Base-by-base conservation (phyloP, 2,888 invertebrate genomes). In the Gisinianus flammeolus region DNA sequence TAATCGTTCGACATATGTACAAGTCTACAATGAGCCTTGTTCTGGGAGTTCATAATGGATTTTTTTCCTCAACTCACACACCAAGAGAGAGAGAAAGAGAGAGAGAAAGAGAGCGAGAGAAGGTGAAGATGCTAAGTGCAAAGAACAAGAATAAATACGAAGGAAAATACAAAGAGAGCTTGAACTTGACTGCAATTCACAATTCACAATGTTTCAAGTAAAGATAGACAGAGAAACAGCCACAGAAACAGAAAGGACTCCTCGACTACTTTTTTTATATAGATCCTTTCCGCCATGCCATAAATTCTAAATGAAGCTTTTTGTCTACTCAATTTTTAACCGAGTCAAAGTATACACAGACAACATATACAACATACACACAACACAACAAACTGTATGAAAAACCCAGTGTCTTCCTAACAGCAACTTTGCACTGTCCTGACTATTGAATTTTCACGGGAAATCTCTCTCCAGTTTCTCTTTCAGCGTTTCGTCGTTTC, bases 321-420 rank as follows among this genome's bases (percentile, higher is more conserved):
- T 70, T 44, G 56, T 56, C 71, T 71, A 22, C 26, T 56, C 71
- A 71, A 52, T 70, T 44, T 54, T 70, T 31, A 16, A 72, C 31
- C 22, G 67, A 33, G 33, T 22, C 62, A 64, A 28, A 12, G 22
- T 54, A 3, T 16, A 54, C 44, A 44, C 44, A 44, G 44, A 10
- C 8, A 10, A 16, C n/a, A 54, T n/a, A 16, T n/a, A 16, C 4
- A 16, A 44, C 54, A 54, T 19, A 54, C 6, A 54, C 54, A 54
- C 5, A 16, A 54, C 54, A 54, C n/a, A 16, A 54, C 54, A 54
- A 5, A 4, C 16, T n/a, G n/a, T n/a, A 54, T n/a, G 19, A 54
- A 54, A 4, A 54, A 54, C 54, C 44, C 44, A 6, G n/a, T n/a
- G n/a, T n/a, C n/a, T n/a, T n/a, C n/a, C n/a, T n/a, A n/a, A n/a